Evolutionary conservation across 2,888 invertebrate species (phyloP), one percentile per base, ranked within the genome.

Genomic region (Gibbula magus): DNA sequence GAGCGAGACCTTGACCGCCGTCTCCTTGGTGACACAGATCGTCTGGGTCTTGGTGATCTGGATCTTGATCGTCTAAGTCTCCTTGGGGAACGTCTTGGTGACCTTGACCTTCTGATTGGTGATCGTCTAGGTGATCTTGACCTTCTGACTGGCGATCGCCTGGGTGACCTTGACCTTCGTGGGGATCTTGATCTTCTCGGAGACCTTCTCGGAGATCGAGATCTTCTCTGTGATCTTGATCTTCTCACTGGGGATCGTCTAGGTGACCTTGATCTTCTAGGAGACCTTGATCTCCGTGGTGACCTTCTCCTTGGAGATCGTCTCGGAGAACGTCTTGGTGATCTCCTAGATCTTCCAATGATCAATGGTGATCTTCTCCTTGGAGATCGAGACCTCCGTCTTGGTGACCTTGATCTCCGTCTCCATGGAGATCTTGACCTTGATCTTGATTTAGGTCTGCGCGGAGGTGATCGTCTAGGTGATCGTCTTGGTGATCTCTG

Each of bases 161-260:
- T 79, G 29, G 80, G 45, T 77, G 84, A 84, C 32, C 79, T 54
- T n/a, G 81, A 66, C 75, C 83, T 79, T 77, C 83, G 77, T 52
- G 83, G 85, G 53, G 86, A 84, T 54, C 81, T 75, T 67, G 86
- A 85, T 73, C 82, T 78, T 54, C 83, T 67, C 79, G 80, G 74
- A 7, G 82, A 81, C 39, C 73, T 79, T 16, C 81, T 78, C 10
- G 74, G 81, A 29, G 83, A 82, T 22, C 78, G 75, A 2, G 82
- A 81, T 39, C 76, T 78, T 8, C 81, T 78, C n/a, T 82, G 83
- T 51, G 85, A 81, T 18, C 76, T n/a, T 35, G 77, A 35, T 29
- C 54, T 74, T 52, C 10, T 77, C 35, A 83, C 81, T 76, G 83
- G 84, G 45, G 86, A 84, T 54, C 81, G 67, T 56, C 82, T 79